phyloP scores from a whole-genome alignment of 2,113 vertebrate species.

The Laterallus jamaicensis region DNA sequence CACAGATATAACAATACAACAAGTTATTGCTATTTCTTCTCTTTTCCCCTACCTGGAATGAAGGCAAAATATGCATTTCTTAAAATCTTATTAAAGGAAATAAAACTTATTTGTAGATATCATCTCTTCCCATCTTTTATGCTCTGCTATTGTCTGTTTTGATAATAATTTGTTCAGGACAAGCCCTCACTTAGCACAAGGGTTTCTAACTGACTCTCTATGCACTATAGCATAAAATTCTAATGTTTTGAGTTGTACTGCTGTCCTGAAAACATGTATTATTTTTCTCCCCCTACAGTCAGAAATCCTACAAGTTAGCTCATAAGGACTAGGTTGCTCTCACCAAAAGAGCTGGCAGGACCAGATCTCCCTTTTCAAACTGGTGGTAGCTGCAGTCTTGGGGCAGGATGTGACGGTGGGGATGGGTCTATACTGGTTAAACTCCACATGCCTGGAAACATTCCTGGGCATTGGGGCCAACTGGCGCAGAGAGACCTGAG shows the following conservation, averaged over 20 bases:
- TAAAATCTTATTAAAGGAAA: slow-evolving; percentile 1
- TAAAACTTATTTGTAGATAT: neutral
- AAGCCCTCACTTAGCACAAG: neutral
- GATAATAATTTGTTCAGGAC: neutral
- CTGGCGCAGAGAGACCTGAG: neutral
- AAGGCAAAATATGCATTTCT: neutral
- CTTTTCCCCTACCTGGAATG: neutral
- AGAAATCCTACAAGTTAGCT: neutral
- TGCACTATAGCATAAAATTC: neutral
- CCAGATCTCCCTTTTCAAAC: neutral
- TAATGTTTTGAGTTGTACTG: neutral
- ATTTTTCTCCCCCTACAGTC: neutral
- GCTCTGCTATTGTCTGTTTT: neutral
- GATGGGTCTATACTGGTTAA: slow-evolving; percentile 30
- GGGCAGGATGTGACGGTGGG: neutral
- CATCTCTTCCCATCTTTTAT: neutral
- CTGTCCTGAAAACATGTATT: neutral
- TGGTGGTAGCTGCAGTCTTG: neutral
- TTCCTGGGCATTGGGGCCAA: slow-evolving; percentile 17
- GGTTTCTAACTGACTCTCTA: neutral
- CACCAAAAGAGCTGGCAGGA: neutral
- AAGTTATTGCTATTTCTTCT: neutral
- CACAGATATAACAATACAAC: neutral
- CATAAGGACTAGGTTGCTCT: neutral
- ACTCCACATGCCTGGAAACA: slow-evolving; percentile 6